phyloP scores from a whole-genome alignment of 37 sponge, comb jelly and placozoan genomes.

The Theonella swinhoei region DNA sequence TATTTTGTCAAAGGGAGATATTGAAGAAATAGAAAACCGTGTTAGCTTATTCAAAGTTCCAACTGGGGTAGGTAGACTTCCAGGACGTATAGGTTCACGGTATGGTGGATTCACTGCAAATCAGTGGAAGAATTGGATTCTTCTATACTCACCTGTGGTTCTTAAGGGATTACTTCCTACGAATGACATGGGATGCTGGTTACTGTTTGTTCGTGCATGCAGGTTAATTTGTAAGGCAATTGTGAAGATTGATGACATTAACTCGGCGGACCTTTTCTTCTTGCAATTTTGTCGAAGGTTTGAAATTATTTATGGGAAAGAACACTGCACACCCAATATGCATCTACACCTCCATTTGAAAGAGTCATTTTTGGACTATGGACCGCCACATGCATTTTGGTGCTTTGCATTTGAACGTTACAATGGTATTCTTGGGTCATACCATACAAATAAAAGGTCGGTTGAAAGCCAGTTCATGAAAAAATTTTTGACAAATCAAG shows the following conservation, averaged over 20 bases:
- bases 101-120: conserved; percentile 64
- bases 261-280: conserved; percentile 29
- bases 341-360: not conserved
- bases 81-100: conserved; percentile 31
- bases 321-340: not conserved
- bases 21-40: conserved; percentile 19
- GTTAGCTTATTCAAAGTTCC: conserved; percentile 19
- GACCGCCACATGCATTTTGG: not conserved
- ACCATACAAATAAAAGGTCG: not conserved
- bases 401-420: conserved; percentile 9
- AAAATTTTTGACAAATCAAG: not conserved
- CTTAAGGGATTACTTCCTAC: conserved; percentile 41
- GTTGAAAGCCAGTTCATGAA: not conserved
- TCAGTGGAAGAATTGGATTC: conserved; percentile 67
- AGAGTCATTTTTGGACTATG: not conserved
- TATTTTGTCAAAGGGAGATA: not conserved
- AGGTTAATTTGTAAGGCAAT: conserved; percentile 12
- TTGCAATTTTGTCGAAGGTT: no score
- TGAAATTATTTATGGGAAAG: no score
- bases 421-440: conserved; percentile 43
- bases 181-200: conserved; percentile 39
- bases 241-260: conserved; percentile 15
- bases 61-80: conserved; percentile 44
- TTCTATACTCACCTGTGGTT: conserved; percentile 50
- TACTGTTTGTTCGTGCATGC: conserved; percentile 65